A percentile compares a stretch with the other conserved stretches of the same genome.
Evolutionary conservation across 2,888 invertebrate genomes (phyloP).

Genomic region (Nemoura dubitans): DNA sequence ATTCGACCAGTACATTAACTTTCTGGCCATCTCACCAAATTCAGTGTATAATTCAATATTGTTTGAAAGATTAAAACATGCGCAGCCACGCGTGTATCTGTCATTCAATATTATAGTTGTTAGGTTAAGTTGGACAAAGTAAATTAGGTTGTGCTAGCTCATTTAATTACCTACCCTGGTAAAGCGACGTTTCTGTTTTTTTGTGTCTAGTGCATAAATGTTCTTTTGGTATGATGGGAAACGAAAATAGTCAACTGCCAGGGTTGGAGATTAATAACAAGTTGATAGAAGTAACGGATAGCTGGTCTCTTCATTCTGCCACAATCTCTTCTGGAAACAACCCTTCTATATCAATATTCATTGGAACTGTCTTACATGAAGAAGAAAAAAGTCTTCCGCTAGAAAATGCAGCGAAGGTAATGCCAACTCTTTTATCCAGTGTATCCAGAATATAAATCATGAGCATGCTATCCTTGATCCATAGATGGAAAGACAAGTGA

Average conservation of each 20-base stretch:
- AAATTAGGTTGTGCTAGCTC: too few relatives aligned
- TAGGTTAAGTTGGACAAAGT: neutral
- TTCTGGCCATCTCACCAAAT: too few relatives aligned
- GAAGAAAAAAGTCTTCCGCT: conserved; percentile 68
- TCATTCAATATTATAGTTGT: neutral
- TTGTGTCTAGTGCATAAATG: neutral
- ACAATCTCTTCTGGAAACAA: conserved; percentile 68
- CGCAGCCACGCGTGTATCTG: neutral
- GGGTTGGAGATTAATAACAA: conserved; percentile 80
- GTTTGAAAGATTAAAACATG: neutral
- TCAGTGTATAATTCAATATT: too few relatives aligned
- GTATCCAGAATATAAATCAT: too few relatives aligned
- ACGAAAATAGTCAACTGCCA: conserved; percentile 74
- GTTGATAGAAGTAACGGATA: conserved; percentile 79
- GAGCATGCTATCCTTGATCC: too few relatives aligned
- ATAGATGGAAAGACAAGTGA: too few relatives aligned
- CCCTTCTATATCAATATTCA: conserved; percentile 76
- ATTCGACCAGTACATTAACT: too few relatives aligned
- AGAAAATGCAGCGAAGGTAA: conserved; percentile 80
- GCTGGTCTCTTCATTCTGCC: conserved; percentile 77
- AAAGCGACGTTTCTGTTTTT: neutral
- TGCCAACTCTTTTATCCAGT: conserved; percentile 50
- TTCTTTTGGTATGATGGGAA: conserved; percentile 70
- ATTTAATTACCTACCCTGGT: too few relatives aligned
- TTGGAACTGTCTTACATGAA: conserved; percentile 60